Percentiles rank a stretch among this genome's conserved stretches.
phyloP scores from a whole-genome alignment of 2,888 invertebrate genomes.

The Cephus runcator region DNA sequence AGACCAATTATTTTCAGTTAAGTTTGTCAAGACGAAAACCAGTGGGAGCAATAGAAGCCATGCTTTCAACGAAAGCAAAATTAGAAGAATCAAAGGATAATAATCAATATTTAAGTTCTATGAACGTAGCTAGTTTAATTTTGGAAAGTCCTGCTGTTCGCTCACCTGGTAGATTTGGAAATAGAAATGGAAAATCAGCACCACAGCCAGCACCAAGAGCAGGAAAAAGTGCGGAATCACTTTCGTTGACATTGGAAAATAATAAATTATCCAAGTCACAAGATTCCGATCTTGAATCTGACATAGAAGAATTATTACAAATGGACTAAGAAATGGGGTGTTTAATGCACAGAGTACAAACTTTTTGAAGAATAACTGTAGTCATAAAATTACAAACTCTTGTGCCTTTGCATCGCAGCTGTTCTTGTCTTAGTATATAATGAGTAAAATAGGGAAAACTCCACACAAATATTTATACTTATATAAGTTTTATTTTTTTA shows the following conservation, averaged over 20 bases:
- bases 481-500: background rate
- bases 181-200: background rate
- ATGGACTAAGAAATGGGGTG: slow-evolving; percentile 30
- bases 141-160: slow-evolving; percentile 25
- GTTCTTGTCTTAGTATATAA: background rate
- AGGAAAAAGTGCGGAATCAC: slow-evolving; percentile 24
- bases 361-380: background rate
- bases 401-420: background rate
- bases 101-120: slow-evolving; percentile 20
- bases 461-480: background rate
- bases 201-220: slow-evolving; percentile 48
- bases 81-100: slow-evolving; percentile 14
- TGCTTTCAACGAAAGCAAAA: slow-evolving; percentile 43
- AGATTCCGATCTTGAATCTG: slow-evolving; percentile 51
- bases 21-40: slow-evolving; percentile 53
- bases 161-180: background rate
- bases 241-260: background rate
- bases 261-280: slow-evolving; percentile 31
- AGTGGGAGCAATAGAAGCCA: slow-evolving; percentile 56
- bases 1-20: slow-evolving; percentile 34
- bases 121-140: slow-evolving; percentile 25
- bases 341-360: background rate
- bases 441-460: background rate
- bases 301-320: slow-evolving; percentile 54
- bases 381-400: background rate